Conservation (phyloP, 1,140 invertebrate species). For the Amphibalanus amphitrite region DNA sequence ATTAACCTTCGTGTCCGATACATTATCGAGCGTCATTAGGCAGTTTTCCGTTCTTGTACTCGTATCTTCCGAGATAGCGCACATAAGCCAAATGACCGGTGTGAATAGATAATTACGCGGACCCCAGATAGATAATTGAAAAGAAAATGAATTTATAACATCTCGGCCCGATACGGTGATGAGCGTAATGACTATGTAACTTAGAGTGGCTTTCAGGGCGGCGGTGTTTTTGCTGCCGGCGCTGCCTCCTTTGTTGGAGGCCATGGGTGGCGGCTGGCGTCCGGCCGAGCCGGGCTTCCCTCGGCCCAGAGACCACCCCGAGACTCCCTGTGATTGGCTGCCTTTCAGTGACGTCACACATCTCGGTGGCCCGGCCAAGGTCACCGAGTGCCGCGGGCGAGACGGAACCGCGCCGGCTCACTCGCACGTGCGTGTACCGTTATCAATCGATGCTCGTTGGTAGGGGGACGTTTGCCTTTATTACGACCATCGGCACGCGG, state of each 20-base stretch:
- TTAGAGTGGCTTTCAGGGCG: not conserved
- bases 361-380: no score
- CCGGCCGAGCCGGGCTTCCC: no score
- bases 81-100: not conserved
- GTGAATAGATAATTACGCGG: not conserved
- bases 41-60: not conserved
- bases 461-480: not conserved
- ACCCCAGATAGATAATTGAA: not conserved
- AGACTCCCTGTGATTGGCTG: no score
- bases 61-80: not conserved
- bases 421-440: no score
- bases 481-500: not conserved
- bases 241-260: not conserved
- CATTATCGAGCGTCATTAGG: not conserved
- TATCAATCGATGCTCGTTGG: not conserved
- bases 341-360: no score
- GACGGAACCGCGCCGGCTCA: no score
- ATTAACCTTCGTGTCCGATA: not conserved
- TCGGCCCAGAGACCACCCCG: no score
- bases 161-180: not conserved
- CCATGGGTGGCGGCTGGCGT: not conserved
- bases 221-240: not conserved
- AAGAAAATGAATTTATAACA: conserved; percentile 1
- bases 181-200: not conserved
- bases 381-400: no score